Conservation (phyloP, 2,888 invertebrate genomes). For the Perizoma flavofasciatum region DNA sequence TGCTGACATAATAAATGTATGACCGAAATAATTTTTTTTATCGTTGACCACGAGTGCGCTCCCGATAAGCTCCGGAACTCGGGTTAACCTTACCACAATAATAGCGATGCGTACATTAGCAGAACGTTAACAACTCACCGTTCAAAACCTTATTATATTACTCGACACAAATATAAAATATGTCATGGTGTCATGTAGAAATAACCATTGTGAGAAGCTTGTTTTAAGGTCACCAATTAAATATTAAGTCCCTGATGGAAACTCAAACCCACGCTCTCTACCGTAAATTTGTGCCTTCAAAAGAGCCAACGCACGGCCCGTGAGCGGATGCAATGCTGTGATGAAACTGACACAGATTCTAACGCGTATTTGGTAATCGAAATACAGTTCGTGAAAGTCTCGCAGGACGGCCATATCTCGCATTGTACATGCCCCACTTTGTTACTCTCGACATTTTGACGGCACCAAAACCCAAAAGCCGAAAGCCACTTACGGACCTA, state of each 20-base stretch:
- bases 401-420: slow-evolving; percentile 77
- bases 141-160: neutral
- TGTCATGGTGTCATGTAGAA: slow-evolving; percentile 14
- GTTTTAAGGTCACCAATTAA: slow-evolving; percentile 20
- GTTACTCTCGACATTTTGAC: slow-evolving; percentile 72
- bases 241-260: slow-evolving; percentile 32
- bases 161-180: slow-evolving; percentile 5
- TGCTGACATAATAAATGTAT: slow-evolving; percentile 5
- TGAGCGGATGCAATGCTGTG: slow-evolving; percentile 77
- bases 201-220: slow-evolving; percentile 13
- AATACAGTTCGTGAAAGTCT: slow-evolving; percentile 81
- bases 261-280: slow-evolving; percentile 42
- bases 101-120: slow-evolving; percentile 9
- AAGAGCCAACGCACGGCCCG: slow-evolving; percentile 62
- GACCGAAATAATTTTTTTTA: slow-evolving; percentile 17
- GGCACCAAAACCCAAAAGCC: slow-evolving; percentile 76
- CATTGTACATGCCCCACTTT: slow-evolving; percentile 76
- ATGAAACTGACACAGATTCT: slow-evolving; percentile 84
- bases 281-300: slow-evolving; percentile 51
- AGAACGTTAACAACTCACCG: neutral
- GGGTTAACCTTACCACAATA: slow-evolving; percentile 15
- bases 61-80: slow-evolving; percentile 16
- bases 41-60: slow-evolving; percentile 10
- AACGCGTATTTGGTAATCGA: slow-evolving; percentile 83
- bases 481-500: slow-evolving; percentile 56